These are phyloP conservation scores for Tuberolachnus salignus DNA, from an alignment of 2,888 invertebrate species.

Conservation along the genomic window DNA sequence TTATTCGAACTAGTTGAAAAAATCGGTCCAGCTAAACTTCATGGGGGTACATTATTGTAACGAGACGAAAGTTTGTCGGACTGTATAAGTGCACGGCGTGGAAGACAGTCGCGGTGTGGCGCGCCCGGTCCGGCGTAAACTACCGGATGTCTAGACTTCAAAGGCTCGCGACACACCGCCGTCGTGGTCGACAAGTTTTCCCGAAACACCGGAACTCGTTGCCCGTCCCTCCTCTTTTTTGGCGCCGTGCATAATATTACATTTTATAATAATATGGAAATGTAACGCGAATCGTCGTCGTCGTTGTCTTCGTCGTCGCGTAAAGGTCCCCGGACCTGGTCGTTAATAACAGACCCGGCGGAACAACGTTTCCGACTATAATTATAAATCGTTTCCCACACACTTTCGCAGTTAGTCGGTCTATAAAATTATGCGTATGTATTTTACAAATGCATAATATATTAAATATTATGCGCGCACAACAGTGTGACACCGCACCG, in stretches of 20 bases:
- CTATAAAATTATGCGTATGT: too few species aligned
- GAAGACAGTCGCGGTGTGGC: too few species aligned
- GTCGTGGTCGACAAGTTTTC: neutral
- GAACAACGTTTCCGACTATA: neutral
- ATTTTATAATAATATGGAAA: neutral
- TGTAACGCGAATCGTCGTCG: constrained; percentile 11
- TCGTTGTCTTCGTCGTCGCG: neutral
- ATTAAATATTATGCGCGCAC: neutral
- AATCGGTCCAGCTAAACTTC: too few species aligned
- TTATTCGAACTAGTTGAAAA: too few species aligned
- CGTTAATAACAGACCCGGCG: constrained; percentile 1
- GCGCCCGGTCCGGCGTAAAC: neutral
- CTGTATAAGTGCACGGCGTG: neutral
- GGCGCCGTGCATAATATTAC: neutral
- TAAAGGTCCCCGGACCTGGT: too few species aligned
- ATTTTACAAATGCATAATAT: too few species aligned
- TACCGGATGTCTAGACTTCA: constrained; percentile 4
- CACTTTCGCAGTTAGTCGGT: neutral
- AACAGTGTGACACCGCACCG: neutral
- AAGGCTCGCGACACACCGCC: neutral
- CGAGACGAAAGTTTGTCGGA: neutral
- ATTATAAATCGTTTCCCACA: constrained; percentile 10
- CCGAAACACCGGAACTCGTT: neutral
- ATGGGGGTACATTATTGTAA: neutral
- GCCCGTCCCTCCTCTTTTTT: neutral